A percentile compares a stretch with the other conserved stretches of the same genome.
Evolutionary conservation across 2,113 vertebrate species (phyloP).

Genomic region (Sterrhoptilus dennistouni): DNA sequence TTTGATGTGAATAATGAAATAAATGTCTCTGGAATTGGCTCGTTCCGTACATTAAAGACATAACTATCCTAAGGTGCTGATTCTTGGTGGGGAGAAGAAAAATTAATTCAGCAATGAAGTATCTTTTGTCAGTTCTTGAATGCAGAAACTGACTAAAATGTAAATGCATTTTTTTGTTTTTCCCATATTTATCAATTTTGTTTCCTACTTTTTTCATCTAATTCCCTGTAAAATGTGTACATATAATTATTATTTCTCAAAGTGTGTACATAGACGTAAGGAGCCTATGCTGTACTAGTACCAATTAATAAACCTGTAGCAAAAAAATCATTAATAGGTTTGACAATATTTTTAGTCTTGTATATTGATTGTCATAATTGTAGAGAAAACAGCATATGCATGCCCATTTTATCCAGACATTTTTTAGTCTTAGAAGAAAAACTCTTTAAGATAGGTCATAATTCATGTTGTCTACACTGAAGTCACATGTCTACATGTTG

Average conservation of each 20-base stretch:
- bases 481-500: slow-evolving; percentile 4
- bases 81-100: not conserved
- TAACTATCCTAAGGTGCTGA: not conserved
- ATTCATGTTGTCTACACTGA: slow-evolving; percentile 34
- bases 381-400: not conserved
- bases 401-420: not conserved
- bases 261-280: not conserved
- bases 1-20: not conserved
- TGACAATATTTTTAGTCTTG: not conserved
- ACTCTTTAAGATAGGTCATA: not conserved
- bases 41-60: not conserved
- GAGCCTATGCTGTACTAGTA: not conserved
- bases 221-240: not conserved
- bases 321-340: not conserved
- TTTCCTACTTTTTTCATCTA: not conserved
- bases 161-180: not conserved
- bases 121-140: not conserved
- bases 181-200: not conserved
- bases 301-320: not conserved
- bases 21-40: not conserved
- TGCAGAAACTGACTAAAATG: not conserved
- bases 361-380: not conserved
- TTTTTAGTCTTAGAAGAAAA: not conserved
- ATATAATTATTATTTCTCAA: not conserved
- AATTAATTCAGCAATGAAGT: not conserved